A percentile compares a stretch with the other conserved stretches of the same genome.
These are phyloP conservation scores for Lasioglossum albipes DNA, from an alignment of 1,140 invertebrate species.

Conservation along the genomic window DNA sequence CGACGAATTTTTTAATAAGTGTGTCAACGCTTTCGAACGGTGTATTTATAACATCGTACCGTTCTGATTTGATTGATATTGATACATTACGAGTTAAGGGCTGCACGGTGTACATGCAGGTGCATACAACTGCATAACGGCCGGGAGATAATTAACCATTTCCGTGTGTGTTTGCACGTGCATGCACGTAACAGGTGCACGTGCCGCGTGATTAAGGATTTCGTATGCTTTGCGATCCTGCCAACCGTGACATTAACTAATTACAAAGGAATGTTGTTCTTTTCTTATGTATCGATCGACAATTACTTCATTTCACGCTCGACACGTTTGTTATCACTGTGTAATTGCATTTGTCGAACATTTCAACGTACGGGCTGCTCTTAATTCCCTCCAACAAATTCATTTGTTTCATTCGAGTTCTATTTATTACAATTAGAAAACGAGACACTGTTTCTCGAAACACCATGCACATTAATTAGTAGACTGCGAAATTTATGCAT, in stretches of 20 bases:
- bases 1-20: neutral
- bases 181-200: conserved; percentile 3
- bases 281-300: neutral
- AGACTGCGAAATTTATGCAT: no score
- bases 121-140: conserved; percentile 38
- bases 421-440: no score
- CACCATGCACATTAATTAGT: no score
- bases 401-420: no score
- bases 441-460: no score
- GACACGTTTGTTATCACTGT: neutral
- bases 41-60: neutral
- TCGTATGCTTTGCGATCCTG: conserved; percentile 5
- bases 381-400: no score
- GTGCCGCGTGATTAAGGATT: conserved; percentile 21
- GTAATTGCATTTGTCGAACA: neutral
- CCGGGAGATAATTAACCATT: conserved; percentile 49
- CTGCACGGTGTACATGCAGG: conserved; percentile 20
- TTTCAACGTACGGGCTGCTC: neutral
- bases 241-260: neutral
- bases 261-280: neutral
- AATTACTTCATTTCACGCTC: neutral
- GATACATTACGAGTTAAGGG: conserved; percentile 46
- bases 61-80: conserved; percentile 25
- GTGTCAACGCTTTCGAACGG: neutral
- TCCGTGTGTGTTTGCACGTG: conserved; percentile 1